A percentile compares a stretch with the other conserved stretches of the same genome.
These are phyloP conservation scores for Mesocentrotus franciscanus DNA, from an alignment of 53 echinoderm and acorn worm genomes.

Conservation along the genomic window DNA sequence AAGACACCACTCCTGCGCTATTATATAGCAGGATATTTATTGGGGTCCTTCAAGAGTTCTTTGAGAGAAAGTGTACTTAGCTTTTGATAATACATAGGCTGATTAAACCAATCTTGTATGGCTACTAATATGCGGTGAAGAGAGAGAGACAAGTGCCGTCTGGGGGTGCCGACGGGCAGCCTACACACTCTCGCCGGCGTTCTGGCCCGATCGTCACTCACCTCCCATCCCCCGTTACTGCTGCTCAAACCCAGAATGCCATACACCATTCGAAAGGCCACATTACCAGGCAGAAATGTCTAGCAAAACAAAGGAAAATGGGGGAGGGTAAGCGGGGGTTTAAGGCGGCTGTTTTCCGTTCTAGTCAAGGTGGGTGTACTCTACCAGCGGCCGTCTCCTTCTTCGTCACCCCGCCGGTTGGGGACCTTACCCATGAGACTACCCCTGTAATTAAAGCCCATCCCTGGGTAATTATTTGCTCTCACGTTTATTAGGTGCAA, in stretches of 20 bases:
- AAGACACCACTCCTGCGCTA: constrained; percentile 36
- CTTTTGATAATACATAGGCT: constrained; percentile 45
- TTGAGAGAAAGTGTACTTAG: constrained; percentile 43
- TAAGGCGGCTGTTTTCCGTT: constrained; percentile 48
- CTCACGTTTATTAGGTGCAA: constrained; percentile 69
- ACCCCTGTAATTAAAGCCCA: constrained; percentile 47
- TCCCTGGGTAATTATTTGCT: constrained; percentile 67
- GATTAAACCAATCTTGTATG: constrained; percentile 31
- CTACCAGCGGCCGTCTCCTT: constrained; percentile 27
- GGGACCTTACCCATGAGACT: constrained; percentile 56
- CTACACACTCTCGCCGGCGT: constrained; percentile 34
- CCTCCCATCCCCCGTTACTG: constrained; percentile 34
- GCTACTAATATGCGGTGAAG: not conserved
- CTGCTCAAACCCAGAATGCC: constrained; percentile 30
- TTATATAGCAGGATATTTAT: constrained; percentile 57
- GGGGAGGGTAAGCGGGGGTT: not conserved
- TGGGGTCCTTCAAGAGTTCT: constrained; percentile 38
- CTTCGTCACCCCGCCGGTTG: constrained; percentile 64
- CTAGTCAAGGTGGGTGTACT: constrained; percentile 47
- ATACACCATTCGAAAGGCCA: constrained; percentile 18
- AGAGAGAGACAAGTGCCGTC: constrained; percentile 29
- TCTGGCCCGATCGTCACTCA: constrained; percentile 53
- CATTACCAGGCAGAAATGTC: constrained; percentile 38
- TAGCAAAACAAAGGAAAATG: constrained; percentile 54
- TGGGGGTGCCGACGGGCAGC: constrained; percentile 42